Conservation (phyloP, 2,113 vertebrate species). For the Rhinopomastus cyanomelas region DNA sequence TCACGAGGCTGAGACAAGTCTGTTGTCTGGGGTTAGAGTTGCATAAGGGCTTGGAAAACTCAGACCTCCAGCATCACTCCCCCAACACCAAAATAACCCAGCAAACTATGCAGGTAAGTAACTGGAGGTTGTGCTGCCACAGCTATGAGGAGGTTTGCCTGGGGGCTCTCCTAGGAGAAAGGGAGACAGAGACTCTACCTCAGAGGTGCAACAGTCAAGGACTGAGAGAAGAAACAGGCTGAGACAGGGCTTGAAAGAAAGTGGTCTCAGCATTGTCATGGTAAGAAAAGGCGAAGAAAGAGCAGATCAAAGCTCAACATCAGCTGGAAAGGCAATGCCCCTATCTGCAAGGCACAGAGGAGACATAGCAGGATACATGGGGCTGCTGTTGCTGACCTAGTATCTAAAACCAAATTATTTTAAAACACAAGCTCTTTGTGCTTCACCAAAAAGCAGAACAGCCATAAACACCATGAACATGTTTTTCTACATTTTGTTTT, state of each 20-base stretch:
- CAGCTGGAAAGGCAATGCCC: neutral
- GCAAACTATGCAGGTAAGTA: neutral
- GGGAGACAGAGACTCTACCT: neutral
- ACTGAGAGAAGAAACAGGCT: neutral
- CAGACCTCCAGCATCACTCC: neutral
- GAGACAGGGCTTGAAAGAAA: neutral
- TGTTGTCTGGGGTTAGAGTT: neutral
- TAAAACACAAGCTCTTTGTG: neutral
- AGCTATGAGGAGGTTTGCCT: neutral
- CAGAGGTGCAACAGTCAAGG: neutral
- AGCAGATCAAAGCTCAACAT: neutral
- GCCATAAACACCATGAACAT: neutral
- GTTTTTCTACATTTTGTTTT: neutral
- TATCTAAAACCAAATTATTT: neutral
- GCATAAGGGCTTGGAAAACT: neutral
- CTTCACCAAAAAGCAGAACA: neutral
- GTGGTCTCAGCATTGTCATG: accelerated
- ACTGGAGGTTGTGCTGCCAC: neutral
- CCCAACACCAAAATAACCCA: neutral
- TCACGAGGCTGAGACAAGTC: neutral
- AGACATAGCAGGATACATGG: neutral
- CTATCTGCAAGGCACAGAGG: neutral
- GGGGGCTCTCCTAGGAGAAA: neutral
- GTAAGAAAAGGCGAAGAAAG: neutral
- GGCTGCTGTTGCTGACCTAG: neutral